Percentiles rank a stretch among this genome's conserved stretches.
These are phyloP conservation scores for Ormia ochracea DNA, from an alignment of 2,888 invertebrate genomes.

Conservation along the genomic window DNA sequence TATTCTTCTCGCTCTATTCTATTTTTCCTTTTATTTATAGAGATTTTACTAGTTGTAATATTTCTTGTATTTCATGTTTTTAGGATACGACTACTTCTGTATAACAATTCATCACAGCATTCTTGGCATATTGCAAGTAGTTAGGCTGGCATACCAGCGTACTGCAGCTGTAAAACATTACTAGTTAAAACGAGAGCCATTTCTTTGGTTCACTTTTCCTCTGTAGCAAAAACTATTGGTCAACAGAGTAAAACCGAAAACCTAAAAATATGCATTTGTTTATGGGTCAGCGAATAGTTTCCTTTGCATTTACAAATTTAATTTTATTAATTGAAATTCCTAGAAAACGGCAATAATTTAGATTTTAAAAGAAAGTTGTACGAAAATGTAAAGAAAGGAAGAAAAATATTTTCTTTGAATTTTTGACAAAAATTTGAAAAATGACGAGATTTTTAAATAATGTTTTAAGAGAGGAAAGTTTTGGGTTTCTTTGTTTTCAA, in stretches of 20 bases:
- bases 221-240: slow-evolving; percentile 28
- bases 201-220: not conserved
- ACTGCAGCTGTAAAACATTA: slow-evolving; percentile 51
- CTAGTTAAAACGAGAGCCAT: not conserved
- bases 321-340: slow-evolving; percentile 56
- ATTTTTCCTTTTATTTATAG: slow-evolving; percentile 6
- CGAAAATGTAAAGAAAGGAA: not conserved
- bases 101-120: slow-evolving; percentile 61
- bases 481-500: no score
- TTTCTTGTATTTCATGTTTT: slow-evolving; percentile 6
- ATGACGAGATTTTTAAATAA: not conserved
- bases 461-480: not conserved
- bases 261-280: slow-evolving; percentile 60
- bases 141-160: slow-evolving; percentile 14
- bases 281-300: slow-evolving; percentile 59
- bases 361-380: not conserved
- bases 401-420: not conserved
- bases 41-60: not conserved
- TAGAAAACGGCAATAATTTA: slow-evolving; percentile 36
- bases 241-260: slow-evolving; percentile 51
- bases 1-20: slow-evolving; percentile 30
- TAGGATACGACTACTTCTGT: slow-evolving; percentile 46
- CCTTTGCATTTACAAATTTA: slow-evolving; percentile 42
- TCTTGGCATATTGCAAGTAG: slow-evolving; percentile 56
- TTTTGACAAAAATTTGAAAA: not conserved